Conservation (phyloP, 37 sponge, comb jelly and placozoan species). For the Halisarca cf. caerulea region DNA sequence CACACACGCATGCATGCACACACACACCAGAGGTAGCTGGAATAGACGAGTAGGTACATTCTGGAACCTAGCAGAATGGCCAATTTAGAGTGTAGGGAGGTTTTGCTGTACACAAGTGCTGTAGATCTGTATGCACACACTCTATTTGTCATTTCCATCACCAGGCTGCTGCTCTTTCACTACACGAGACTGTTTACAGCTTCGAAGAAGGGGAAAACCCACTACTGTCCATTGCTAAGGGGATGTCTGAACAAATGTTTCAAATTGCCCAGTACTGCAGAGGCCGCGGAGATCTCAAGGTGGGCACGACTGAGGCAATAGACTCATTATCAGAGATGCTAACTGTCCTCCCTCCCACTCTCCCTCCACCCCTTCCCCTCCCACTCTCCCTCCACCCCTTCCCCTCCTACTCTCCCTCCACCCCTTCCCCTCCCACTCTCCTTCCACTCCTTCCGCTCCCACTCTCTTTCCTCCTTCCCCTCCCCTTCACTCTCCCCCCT, state of each 20-base stretch:
- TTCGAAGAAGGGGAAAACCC: conserved; percentile 79
- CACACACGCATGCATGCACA: conserved; percentile 3
- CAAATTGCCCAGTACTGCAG: conserved; percentile 78
- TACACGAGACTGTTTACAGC: conserved; percentile 67
- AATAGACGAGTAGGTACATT: background rate
- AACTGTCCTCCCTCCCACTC: too few species aligned
- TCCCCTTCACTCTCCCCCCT: too few species aligned
- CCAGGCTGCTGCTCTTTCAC: conserved; percentile 67
- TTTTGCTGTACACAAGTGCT: background rate
- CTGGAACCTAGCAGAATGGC: too few species aligned
- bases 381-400: too few species aligned
- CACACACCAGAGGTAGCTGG: background rate
- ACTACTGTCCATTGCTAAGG: conserved; percentile 75
- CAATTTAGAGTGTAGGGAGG: background rate
- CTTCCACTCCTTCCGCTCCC: background rate
- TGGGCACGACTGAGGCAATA: background rate
- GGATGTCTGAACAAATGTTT: conserved; percentile 80
- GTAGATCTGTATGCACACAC: too few species aligned
- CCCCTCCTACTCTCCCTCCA: too few species aligned
- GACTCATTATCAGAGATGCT: too few species aligned
- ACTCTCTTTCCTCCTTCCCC: background rate
- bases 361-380: too few species aligned
- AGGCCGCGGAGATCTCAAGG: conserved; percentile 48
- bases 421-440: background rate
- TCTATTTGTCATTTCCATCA: background rate